These are phyloP conservation scores for Ataeniobius toweri DNA, from an alignment of 2,797 vertebrate genomes.

Conservation along the genomic window DNA sequence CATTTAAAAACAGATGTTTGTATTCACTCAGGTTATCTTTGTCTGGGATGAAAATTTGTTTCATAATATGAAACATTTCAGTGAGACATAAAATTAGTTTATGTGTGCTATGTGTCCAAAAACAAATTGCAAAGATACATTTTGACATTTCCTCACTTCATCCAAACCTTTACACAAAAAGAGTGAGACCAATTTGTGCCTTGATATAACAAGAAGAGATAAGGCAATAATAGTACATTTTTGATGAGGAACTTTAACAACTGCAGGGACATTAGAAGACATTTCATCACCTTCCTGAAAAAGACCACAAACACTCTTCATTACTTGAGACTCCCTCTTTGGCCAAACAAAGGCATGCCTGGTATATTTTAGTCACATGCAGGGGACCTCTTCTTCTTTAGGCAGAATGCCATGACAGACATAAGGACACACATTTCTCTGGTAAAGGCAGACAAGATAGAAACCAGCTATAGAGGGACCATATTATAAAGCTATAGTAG, in stretches of 20 bases:
- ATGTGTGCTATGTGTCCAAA: not conserved
- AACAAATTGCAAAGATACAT: too few species aligned
- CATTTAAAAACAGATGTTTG: not conserved
- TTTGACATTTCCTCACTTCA: too few species aligned
- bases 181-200: not conserved
- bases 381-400: slow-evolving; percentile 70
- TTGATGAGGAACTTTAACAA: slow-evolving; percentile 29
- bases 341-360: slow-evolving; percentile 56
- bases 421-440: slow-evolving; percentile 70
- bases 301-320: slow-evolving; percentile 24
- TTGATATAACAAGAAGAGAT: not conserved
- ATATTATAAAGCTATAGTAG: slow-evolving; percentile 50
- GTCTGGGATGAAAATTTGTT: not conserved
- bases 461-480: slow-evolving; percentile 55
- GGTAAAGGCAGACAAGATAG: slow-evolving; percentile 46
- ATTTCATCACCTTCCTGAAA: slow-evolving; percentile 37
- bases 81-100: not conserved
- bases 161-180: not conserved
- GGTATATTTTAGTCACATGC: slow-evolving; percentile 74
- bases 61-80: not conserved
- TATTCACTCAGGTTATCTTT: not conserved
- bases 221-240: slow-evolving; percentile 3
- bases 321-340: slow-evolving; percentile 27
- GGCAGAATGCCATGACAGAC: slow-evolving; percentile 65
- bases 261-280: slow-evolving; percentile 15